phyloP scores from a whole-genome alignment of 2,888 invertebrate genomes.

The Nomada lathburiana region DNA sequence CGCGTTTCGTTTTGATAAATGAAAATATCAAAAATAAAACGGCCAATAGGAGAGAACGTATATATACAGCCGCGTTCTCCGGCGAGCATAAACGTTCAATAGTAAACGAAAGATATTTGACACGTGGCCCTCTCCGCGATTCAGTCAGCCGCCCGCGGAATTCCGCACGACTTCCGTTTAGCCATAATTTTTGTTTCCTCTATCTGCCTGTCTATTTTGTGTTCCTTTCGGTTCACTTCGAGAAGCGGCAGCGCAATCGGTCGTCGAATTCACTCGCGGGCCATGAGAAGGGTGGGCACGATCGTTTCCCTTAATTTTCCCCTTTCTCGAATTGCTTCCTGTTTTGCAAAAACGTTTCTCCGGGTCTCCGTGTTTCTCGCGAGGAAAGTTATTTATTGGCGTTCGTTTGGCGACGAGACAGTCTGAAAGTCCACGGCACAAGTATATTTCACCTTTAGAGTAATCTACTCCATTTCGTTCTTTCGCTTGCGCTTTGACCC shows the following conservation, averaged over 20 bases:
- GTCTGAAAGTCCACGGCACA: constrained; percentile 33
- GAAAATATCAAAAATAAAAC: constrained; percentile 35
- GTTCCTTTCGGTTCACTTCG: constrained; percentile 64
- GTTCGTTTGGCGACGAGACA: constrained; percentile 69
- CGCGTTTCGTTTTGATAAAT: constrained; percentile 57
- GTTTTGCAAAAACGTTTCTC: neutral
- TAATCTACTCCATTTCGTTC: neutral
- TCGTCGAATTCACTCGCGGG: constrained; percentile 69
- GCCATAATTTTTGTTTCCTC: constrained; percentile 68
- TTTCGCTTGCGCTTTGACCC: neutral
- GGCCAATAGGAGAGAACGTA: constrained; percentile 32
- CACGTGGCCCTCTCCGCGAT: constrained; percentile 71
- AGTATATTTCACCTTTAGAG: constrained; percentile 20
- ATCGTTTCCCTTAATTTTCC: constrained; percentile 47
- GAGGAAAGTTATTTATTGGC: constrained; percentile 26
- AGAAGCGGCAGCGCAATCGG: constrained; percentile 75
- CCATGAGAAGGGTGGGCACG: constrained; percentile 70
- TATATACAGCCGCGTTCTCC: constrained; percentile 20
- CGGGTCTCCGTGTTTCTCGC: neutral
- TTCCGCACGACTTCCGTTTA: constrained; percentile 71
- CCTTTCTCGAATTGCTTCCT: constrained; percentile 9
- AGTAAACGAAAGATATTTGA: constrained; percentile 56
- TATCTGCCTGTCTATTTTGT: constrained; percentile 71
- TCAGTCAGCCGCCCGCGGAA: constrained; percentile 66
- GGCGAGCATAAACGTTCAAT: constrained; percentile 19